Percentiles rank a stretch among this genome's conserved stretches.
These are phyloP conservation scores for Teleopsis dalmanni DNA, from an alignment of 1,140 invertebrate genomes.

Conservation along the genomic window DNA sequence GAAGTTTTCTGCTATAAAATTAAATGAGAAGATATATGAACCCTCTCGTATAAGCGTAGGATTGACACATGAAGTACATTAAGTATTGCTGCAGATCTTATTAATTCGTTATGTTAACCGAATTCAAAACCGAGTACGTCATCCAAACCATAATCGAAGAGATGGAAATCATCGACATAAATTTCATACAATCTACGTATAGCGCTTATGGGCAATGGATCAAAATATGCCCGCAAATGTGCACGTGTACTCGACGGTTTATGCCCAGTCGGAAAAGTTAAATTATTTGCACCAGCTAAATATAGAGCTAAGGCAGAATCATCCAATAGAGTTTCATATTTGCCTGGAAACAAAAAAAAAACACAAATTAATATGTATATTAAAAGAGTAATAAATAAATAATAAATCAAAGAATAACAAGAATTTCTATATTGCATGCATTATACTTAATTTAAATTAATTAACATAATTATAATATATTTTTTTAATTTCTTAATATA, in stretches of 20 bases:
- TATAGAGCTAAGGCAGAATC: constrained; percentile 61
- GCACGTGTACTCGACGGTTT: constrained; percentile 58
- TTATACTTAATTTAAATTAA: too few relatives aligned
- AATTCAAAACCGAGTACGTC: constrained; percentile 64
- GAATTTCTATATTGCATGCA: too few relatives aligned
- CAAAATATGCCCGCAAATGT: constrained; percentile 64
- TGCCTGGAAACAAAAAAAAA: constrained; percentile 43
- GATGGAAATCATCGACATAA: constrained; percentile 69
- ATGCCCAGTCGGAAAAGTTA: constrained; percentile 58
- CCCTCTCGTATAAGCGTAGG: too few relatives aligned
- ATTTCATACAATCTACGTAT: constrained; percentile 63
- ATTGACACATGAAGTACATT: too few relatives aligned
- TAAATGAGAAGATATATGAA: too few relatives aligned
- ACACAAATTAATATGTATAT: not conserved
- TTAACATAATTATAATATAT: too few relatives aligned
- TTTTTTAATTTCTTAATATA: too few relatives aligned
- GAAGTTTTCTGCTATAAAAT: too few relatives aligned
- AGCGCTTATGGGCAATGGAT: constrained; percentile 59
- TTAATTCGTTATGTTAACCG: too few relatives aligned
- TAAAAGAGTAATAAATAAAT: too few relatives aligned
- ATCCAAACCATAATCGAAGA: constrained; percentile 72
- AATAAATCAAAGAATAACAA: too few relatives aligned
- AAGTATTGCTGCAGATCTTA: too few relatives aligned
- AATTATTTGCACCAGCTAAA: constrained; percentile 52
- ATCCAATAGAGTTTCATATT: constrained; percentile 63